These are phyloP conservation scores for Operophtera brumata DNA, from an alignment of 2,888 invertebrate genomes.

Conservation along the genomic window DNA sequence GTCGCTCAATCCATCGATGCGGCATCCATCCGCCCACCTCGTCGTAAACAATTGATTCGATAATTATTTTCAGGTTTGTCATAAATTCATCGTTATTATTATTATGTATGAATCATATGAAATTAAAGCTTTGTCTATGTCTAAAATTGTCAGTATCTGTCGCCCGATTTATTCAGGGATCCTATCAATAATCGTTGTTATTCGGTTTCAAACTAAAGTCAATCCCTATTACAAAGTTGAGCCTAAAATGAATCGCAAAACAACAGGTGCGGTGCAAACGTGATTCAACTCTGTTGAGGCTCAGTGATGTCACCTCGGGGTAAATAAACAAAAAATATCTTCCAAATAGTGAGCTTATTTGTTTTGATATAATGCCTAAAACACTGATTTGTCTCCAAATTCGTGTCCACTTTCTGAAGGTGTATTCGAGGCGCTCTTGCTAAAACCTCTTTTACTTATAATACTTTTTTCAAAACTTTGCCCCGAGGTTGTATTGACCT, in stretches of 20 bases:
- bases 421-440: neutral
- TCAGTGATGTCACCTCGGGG: too few relatives aligned
- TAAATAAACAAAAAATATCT: neutral
- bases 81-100: neutral
- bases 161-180: too few relatives aligned
- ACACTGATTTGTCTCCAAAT: too few relatives aligned
- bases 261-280: too few relatives aligned
- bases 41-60: conserved; percentile 28
- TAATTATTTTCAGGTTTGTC: conserved; percentile 11
- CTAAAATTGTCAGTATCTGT: neutral
- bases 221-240: too few relatives aligned
- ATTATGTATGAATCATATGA: conserved; percentile 1
- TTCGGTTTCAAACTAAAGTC: too few relatives aligned
- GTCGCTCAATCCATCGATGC: conserved; percentile 17
- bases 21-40: conserved; percentile 37
- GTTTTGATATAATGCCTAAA: too few relatives aligned
- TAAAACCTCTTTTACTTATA: conserved; percentile 6
- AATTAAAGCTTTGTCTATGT: neutral
- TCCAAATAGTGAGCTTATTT: too few relatives aligned
- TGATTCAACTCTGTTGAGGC: too few relatives aligned
- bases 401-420: neutral
- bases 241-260: too few relatives aligned
- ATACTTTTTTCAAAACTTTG: conserved; percentile 28
- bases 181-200: too few relatives aligned
- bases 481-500: conserved; percentile 46